A percentile compares a stretch with the other conserved stretches of the same genome.
These are phyloP conservation scores for Matsumurasca onukii DNA, from an alignment of 1,140 invertebrate species.

Conservation along the genomic window DNA sequence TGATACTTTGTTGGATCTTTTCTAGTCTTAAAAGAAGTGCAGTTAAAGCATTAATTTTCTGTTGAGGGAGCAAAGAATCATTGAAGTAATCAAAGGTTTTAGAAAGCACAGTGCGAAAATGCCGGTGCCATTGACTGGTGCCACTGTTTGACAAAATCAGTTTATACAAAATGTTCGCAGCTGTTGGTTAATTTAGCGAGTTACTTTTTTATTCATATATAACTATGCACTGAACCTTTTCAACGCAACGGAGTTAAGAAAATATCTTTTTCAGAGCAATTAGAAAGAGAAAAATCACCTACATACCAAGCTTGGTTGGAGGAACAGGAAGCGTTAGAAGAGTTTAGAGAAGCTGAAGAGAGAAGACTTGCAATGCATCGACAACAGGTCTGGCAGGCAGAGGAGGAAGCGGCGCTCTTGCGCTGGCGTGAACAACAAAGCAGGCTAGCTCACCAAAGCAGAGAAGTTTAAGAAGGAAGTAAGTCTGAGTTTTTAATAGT, in stretches of 20 bases:
- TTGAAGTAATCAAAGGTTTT: background rate
- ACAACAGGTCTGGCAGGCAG: constrained; percentile 49
- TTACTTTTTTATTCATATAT: background rate
- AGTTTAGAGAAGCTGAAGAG: constrained; percentile 49
- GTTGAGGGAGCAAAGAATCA: too few species aligned
- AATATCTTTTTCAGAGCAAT: constrained; percentile 41
- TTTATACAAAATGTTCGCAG: background rate
- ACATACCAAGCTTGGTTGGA: constrained; percentile 53
- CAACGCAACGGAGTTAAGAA: background rate
- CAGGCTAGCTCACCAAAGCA: constrained; percentile 51
- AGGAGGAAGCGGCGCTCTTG: constrained; percentile 51
- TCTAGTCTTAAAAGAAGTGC: background rate
- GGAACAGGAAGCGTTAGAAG: constrained; percentile 48
- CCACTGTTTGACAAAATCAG: background rate
- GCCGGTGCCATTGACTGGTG: background rate
- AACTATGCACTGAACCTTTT: background rate
- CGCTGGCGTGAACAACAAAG: constrained; percentile 56
- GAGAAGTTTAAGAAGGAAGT: constrained; percentile 55
- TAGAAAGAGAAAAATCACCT: constrained; percentile 40
- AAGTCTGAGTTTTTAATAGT: too few species aligned
- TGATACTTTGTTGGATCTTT: background rate
- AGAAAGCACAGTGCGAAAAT: background rate
- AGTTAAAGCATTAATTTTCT: background rate
- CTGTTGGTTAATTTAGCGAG: background rate
- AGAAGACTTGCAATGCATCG: constrained; percentile 49